phyloP scores from a whole-genome alignment of 2,113 vertebrate species.

The Nettapus auritus region DNA sequence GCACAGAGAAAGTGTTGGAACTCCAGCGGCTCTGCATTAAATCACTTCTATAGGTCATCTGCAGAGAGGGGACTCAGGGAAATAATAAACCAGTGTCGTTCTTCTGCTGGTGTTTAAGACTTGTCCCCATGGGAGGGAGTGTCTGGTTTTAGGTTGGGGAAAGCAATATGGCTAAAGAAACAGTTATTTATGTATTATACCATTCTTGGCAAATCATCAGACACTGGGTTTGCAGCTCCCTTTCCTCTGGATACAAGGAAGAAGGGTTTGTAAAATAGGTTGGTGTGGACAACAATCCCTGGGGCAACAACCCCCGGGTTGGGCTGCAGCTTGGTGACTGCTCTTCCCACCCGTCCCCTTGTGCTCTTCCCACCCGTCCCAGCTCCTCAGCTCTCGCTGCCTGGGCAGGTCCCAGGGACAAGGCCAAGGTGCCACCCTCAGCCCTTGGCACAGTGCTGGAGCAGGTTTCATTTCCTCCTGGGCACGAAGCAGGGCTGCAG shows the following conservation, averaged over 20 bases:
- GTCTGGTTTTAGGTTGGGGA: neutral
- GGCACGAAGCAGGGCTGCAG: no score
- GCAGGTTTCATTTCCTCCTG: no score
- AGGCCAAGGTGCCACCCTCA: no score
- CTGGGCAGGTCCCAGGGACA: no score
- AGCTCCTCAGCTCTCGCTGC: no score
- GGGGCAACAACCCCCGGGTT: no score
- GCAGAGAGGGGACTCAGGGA: constrained; percentile 12
- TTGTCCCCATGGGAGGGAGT: neutral
- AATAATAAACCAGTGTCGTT: constrained; percentile 40
- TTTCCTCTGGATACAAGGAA: neutral
- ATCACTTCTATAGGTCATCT: constrained; percentile 56
- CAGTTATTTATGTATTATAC: neutral
- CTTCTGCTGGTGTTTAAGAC: constrained; percentile 38
- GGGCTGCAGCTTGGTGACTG: no score
- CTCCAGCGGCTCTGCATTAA: constrained; percentile 52
- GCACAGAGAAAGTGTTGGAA: constrained; percentile 24
- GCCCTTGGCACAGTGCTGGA: no score
- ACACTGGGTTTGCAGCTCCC: neutral
- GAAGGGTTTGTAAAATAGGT: constrained; percentile 7
- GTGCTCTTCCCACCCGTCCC: no score
- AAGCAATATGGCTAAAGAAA: neutral
- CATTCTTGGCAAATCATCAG: constrained; percentile 11
- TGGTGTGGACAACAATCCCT: neutral
- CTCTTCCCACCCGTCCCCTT: no score